Conservation (phyloP, 2,888 invertebrate species). For the Netelia fuscicornis region DNA sequence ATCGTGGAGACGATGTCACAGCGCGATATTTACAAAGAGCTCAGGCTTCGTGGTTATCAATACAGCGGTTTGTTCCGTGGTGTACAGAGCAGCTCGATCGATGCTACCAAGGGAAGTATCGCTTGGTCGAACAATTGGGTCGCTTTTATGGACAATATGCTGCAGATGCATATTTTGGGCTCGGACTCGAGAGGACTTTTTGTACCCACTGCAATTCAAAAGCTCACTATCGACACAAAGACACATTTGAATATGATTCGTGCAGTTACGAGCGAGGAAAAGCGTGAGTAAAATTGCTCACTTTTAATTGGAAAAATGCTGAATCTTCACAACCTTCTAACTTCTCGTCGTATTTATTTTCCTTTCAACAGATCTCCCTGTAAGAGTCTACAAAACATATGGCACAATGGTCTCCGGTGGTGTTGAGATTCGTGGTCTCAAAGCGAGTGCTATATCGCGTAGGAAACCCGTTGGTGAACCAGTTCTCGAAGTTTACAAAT, state of each 20-base stretch:
- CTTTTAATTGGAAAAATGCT: slow-evolving; percentile 8
- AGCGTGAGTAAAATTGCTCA: slow-evolving; percentile 73
- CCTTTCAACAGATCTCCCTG: slow-evolving; percentile 80
- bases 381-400: slow-evolving; percentile 82
- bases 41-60: slow-evolving; percentile 86
- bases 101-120: slow-evolving; percentile 82
- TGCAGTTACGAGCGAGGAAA: slow-evolving; percentile 72
- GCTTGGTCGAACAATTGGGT: slow-evolving; percentile 89
- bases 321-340: slow-evolving; percentile 19
- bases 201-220: slow-evolving; percentile 87
- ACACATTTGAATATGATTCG: slow-evolving; percentile 80
- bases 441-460: slow-evolving; percentile 86
- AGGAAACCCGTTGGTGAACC: slow-evolving; percentile 85
- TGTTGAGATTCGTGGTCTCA: slow-evolving; percentile 87
- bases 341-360: neutral
- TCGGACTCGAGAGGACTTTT: slow-evolving; percentile 85
- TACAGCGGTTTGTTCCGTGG: slow-evolving; percentile 86
- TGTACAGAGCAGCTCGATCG: slow-evolving; percentile 84
- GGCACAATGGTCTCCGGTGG: slow-evolving; percentile 86
- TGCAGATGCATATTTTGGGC: slow-evolving; percentile 87
- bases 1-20: slow-evolving; percentile 76
- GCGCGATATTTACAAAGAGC: slow-evolving; percentile 84
- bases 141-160: slow-evolving; percentile 89
- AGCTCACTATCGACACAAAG: slow-evolving; percentile 86
- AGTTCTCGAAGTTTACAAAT: slow-evolving; percentile 86